Percentiles rank a stretch among this genome's conserved stretches.
phyloP scores from a whole-genome alignment of 1,140 invertebrate species.

The Spodoptera frugiperda region DNA sequence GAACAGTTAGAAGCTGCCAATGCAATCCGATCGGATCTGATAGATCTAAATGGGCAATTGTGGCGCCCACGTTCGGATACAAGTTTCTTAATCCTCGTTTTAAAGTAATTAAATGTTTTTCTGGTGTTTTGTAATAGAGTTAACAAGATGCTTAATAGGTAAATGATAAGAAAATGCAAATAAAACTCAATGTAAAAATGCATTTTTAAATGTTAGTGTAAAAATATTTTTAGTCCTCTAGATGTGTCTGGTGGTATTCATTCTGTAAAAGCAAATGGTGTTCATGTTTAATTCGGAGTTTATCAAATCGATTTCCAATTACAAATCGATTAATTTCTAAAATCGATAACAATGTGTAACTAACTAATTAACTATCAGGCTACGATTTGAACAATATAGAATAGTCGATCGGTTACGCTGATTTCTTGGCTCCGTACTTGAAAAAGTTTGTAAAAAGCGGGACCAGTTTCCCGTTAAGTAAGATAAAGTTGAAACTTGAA shows the following conservation, averaged over 20 bases:
- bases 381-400: constrained; percentile 7
- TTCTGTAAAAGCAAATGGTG: too few relatives aligned
- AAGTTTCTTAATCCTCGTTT: constrained; percentile 7
- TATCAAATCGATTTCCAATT: not conserved
- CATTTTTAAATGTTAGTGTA: too few relatives aligned
- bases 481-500: constrained; percentile 64
- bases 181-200: too few relatives aligned
- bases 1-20: constrained; percentile 15
- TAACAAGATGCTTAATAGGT: not conserved
- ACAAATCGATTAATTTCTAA: constrained; percentile 1
- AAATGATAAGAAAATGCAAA: not conserved
- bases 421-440: constrained; percentile 40
- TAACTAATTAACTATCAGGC: not conserved
- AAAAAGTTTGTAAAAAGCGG: constrained; percentile 58
- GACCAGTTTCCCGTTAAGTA: constrained; percentile 61
- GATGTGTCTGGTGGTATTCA: too few relatives aligned
- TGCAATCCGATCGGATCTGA: constrained; percentile 10
- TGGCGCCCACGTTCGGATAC: constrained; percentile 1
- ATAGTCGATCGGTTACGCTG: constrained; percentile 20
- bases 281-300: not conserved
- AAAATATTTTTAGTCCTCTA: too few relatives aligned
- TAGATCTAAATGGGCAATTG: constrained; percentile 23
- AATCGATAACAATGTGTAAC: constrained; percentile 19
- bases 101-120: constrained; percentile 11
- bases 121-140: not conserved